Base-by-base conservation (phyloP, 2,113 vertebrate species). In the Gracilinanus agilis region DNA sequence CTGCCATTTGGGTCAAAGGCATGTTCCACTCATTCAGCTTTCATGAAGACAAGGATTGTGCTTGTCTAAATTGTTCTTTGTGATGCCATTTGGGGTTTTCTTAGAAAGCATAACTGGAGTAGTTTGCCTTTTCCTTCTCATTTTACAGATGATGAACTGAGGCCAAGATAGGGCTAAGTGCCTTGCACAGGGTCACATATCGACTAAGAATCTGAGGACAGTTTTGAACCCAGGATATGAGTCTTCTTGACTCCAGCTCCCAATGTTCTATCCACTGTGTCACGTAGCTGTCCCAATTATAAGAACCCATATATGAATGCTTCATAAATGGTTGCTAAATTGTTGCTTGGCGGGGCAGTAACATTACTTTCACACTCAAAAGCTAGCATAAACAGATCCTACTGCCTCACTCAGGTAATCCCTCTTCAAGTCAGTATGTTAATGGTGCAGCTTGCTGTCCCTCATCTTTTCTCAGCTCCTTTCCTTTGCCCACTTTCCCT, bases 321-420 rank as follows among this genome's bases (percentile, higher is more conserved):
- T 83, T 40, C 67, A 40, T 40, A 83, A 83, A 40, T 2, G 67
- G n/a, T 40, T 83, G n/a, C 67, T 83, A 19, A 40, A 83, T 83
- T 75, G 2, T 91, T 91, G 56, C 40, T 49, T 29, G 27, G 8
- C 7, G 29, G 25, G 55, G 9, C 61, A 0, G 8, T 0, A 0
- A 9, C 40, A 23, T 44, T 23, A 8, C 54, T 96, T 91, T 94
- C 92, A 93, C 93, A 92, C 95, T 0, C 0, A 91, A 88, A 0
- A 44, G 0, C 1, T 1, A 0, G 94, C 90, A 89, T 40, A 23
- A 0, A 1, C 55, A 94, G 91, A n/a, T 10, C 61, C 34, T 93
- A 0, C 6, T 0, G 67, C 24, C 49, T 7, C 10, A 90, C 49
- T 54, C 5, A 10, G 23, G 8, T 53, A 90, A 61, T 91, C 54